Conservation (phyloP, 2,113 vertebrate species). For the Hypomesus transpacificus region DNA sequence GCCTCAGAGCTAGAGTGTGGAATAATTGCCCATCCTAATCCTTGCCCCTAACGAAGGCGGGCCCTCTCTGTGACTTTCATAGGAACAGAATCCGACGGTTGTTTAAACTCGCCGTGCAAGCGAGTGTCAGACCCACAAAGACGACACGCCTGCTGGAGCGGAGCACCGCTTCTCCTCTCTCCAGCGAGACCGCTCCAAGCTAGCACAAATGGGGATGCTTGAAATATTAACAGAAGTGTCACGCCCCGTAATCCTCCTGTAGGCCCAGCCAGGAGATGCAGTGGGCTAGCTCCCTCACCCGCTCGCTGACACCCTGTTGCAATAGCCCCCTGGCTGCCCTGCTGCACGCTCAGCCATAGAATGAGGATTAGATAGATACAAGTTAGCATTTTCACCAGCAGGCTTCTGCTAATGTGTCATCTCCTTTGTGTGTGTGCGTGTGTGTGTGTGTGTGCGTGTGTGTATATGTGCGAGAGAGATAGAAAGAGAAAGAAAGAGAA, state of each 20-base stretch:
- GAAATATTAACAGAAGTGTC: slow-evolving; percentile 2
- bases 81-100: neutral
- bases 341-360: slow-evolving; percentile 29
- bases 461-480: neutral
- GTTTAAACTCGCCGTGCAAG: neutral
- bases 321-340: neutral
- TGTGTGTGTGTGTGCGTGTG: neutral
- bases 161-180: neutral
- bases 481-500: neutral
- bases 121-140: slow-evolving; percentile 2
- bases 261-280: neutral
- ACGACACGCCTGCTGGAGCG: neutral
- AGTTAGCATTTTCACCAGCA: slow-evolving; percentile 26
- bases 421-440: slow-evolving; percentile 24
- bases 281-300: neutral
- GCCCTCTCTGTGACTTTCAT: neutral
- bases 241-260: neutral
- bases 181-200: slow-evolving; percentile 2
- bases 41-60: neutral
- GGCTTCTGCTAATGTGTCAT: slow-evolving; percentile 53
- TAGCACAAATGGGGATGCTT: slow-evolving; percentile 1
- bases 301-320: neutral
- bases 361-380: slow-evolving; percentile 29
- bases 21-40: neutral
- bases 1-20: too few relatives aligned